Percentiles rank a stretch among this genome's conserved stretches.
These are phyloP conservation scores for Drosophila kohkoa DNA, from an alignment of 1,140 invertebrate genomes.

Conservation along the genomic window DNA sequence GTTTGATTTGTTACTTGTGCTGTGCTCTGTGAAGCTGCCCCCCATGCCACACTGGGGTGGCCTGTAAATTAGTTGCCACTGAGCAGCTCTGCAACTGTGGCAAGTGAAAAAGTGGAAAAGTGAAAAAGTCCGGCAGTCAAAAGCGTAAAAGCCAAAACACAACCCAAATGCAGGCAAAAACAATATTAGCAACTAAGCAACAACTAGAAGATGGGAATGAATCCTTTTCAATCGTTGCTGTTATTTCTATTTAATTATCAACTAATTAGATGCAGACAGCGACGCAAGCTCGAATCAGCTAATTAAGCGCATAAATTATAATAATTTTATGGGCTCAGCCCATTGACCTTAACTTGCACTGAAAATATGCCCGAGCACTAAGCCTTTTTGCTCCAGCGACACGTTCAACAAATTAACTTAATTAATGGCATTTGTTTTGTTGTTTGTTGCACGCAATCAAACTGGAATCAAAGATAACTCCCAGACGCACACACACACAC, in stretches of 20 bases:
- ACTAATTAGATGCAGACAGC: conserved; percentile 60
- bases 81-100: conserved; percentile 24
- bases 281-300: conserved; percentile 46
- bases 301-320: conserved; percentile 66
- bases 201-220: neutral
- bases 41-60: conserved; percentile 12
- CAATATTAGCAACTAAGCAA: conserved; percentile 37
- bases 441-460: conserved; percentile 15
- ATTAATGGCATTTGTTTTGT: conserved; percentile 60
- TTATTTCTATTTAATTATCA: conserved; percentile 62
- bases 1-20: conserved; percentile 77
- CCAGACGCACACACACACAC: conserved; percentile 1
- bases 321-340: conserved; percentile 43
- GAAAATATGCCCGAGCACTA: neutral
- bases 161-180: conserved; percentile 36
- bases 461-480: conserved; percentile 42
- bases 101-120: conserved; percentile 20
- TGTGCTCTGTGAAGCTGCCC: conserved; percentile 17
- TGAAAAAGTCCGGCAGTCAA: conserved; percentile 19
- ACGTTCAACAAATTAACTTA: conserved; percentile 70
- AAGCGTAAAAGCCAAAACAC: conserved; percentile 38
- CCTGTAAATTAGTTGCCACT: conserved; percentile 66
- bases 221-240: conserved; percentile 24
- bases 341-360: conserved; percentile 11
- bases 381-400: conserved; percentile 35